Conservation (phyloP, 2,797 vertebrate genomes). For the Periophthalmus magnuspinnatus region DNA sequence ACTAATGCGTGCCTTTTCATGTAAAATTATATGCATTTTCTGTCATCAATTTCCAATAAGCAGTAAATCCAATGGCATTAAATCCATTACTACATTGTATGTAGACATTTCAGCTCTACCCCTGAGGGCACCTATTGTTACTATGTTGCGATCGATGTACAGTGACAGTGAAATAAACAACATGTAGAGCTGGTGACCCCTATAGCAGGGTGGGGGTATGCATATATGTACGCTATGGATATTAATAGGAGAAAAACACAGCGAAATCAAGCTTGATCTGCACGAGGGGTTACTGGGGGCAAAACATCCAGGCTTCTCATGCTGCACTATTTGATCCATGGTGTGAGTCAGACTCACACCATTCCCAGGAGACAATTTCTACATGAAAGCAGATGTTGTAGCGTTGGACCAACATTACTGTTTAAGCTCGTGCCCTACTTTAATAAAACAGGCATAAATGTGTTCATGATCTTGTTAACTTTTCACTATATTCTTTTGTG, state of each 20-base stretch:
- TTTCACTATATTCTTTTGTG: slow-evolving; percentile 52
- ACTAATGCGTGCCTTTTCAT: not conserved
- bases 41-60: not conserved
- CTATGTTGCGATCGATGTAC: slow-evolving; percentile 55
- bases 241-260: slow-evolving; percentile 32
- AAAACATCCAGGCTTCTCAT: slow-evolving; percentile 46
- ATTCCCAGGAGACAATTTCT: slow-evolving; percentile 55
- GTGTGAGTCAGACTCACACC: slow-evolving; percentile 60
- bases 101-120: slow-evolving; percentile 41
- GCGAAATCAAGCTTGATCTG: slow-evolving; percentile 47
- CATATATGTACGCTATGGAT: slow-evolving; percentile 49
- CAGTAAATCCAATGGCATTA: slow-evolving; percentile 19
- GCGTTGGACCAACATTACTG: slow-evolving; percentile 32
- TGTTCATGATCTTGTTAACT: slow-evolving; percentile 58
- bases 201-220: slow-evolving; percentile 36
- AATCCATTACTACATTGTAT: slow-evolving; percentile 18
- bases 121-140: slow-evolving; percentile 40
- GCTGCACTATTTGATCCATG: slow-evolving; percentile 51
- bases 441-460: slow-evolving; percentile 52
- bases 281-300: slow-evolving; percentile 51
- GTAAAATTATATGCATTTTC: slow-evolving; percentile 1
- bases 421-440: slow-evolving; percentile 46
- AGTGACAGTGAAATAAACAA: slow-evolving; percentile 64
- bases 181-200: slow-evolving; percentile 57
- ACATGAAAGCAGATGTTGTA: slow-evolving; percentile 58